phyloP scores from a whole-genome alignment of 2,888 invertebrate species.

The Penaeus monodon region DNA sequence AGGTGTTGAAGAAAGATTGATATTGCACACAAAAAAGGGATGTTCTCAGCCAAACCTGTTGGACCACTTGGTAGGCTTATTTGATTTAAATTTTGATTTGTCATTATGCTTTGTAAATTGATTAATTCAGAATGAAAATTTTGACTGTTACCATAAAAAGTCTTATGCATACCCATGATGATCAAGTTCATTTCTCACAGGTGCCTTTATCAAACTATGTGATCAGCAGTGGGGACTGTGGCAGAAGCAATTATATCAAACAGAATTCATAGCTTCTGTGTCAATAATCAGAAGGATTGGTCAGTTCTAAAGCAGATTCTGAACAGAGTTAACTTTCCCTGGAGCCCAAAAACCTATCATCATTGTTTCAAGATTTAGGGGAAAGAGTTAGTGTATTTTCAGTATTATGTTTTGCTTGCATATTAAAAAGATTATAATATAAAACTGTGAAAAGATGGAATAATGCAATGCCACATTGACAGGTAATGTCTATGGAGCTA shows the following conservation, averaged over 20 bases:
- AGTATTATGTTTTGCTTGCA: background rate
- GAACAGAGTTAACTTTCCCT: background rate
- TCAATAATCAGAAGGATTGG: conserved; percentile 38
- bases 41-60: conserved; percentile 53
- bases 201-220: conserved; percentile 51
- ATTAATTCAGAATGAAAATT: background rate
- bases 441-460: no score
- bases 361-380: conserved; percentile 40
- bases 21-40: background rate
- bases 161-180: background rate
- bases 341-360: conserved; percentile 30
- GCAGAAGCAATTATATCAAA: conserved; percentile 50
- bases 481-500: no score
- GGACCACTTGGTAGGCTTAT: conserved; percentile 61
- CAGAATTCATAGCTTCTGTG: conserved; percentile 50
- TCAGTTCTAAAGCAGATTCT: conserved; percentile 39
- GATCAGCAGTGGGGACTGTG: conserved; percentile 53
- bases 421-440: background rate
- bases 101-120: background rate
- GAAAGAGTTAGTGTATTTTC: conserved; percentile 34
- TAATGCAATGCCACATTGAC: no score
- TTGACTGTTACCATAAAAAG: no score
- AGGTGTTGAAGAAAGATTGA: conserved; percentile 43
- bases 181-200: conserved; percentile 15
- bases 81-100: background rate